These are phyloP conservation scores for Coremacera marginata DNA, from an alignment of 2,888 invertebrate genomes.

Conservation along the genomic window DNA sequence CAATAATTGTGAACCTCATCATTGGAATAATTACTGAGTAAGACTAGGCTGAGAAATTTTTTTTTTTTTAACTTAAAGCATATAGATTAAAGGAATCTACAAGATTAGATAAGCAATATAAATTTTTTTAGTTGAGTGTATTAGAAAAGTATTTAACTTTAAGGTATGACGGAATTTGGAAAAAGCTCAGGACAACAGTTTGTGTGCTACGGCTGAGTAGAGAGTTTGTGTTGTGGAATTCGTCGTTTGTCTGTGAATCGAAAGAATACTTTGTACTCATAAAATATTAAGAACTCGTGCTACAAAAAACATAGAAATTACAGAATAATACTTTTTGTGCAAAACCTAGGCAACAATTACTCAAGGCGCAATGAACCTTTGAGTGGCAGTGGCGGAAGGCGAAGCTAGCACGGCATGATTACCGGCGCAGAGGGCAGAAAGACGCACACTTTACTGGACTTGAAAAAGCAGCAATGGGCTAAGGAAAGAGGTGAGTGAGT, in stretches of 20 bases:
- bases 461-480: conserved; percentile 94
- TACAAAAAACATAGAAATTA: not conserved
- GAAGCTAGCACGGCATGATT: conserved; percentile 54
- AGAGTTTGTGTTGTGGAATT: conserved; percentile 13
- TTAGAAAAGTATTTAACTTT: conserved; percentile 24
- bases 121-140: not conserved
- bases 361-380: conserved; percentile 42
- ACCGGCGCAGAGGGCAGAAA: conserved; percentile 64
- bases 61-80: too few species aligned
- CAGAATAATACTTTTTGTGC: not conserved
- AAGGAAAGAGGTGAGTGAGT: conserved; percentile 83
- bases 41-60: too few species aligned
- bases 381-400: not conserved
- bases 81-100: too few species aligned
- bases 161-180: conserved; percentile 42
- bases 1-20: too few species aligned
- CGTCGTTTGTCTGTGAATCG: not conserved
- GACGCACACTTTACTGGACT: conserved; percentile 79
- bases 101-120: too few species aligned
- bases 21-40: too few species aligned
- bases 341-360: not conserved
- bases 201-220: not conserved
- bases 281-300: not conserved
- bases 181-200: conserved; percentile 38
- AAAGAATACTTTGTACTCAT: not conserved